Conservation (phyloP, 2,888 invertebrate species). For the Anagyrus pseudococci region DNA sequence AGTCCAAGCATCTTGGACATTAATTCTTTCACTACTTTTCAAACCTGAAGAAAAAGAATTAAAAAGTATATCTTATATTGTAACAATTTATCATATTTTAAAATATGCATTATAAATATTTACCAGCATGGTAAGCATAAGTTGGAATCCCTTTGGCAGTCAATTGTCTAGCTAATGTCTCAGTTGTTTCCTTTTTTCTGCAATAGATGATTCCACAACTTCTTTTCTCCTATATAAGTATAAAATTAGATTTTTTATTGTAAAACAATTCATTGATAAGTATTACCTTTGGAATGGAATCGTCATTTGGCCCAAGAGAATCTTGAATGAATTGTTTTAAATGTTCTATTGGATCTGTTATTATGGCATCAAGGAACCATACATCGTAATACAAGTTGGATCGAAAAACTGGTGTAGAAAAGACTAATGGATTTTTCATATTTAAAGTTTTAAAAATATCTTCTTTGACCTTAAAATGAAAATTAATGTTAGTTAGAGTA, state of each 20-base stretch:
- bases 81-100: background rate
- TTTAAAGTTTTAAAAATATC: constrained; percentile 82
- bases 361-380: constrained; percentile 82
- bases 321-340: constrained; percentile 76
- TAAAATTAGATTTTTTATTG: background rate
- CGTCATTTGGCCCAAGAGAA: constrained; percentile 69
- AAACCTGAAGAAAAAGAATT: constrained; percentile 64
- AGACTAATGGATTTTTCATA: constrained; percentile 72
- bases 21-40: constrained; percentile 74
- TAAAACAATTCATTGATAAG: constrained; percentile 15
- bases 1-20: constrained; percentile 93
- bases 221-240: constrained; percentile 56
- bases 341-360: constrained; percentile 83
- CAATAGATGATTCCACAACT: constrained; percentile 94
- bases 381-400: constrained; percentile 95
- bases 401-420: constrained; percentile 89
- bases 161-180: constrained; percentile 80
- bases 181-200: constrained; percentile 90
- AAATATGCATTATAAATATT: constrained; percentile 23
- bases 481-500: background rate
- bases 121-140: constrained; percentile 90
- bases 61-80: background rate
- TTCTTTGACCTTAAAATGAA: constrained; percentile 49
- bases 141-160: constrained; percentile 77
- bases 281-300: constrained; percentile 42